Evolutionary conservation across 2,888 invertebrate genomes (phyloP), one percentile per base, ranked within the genome.

Genomic region (Agrotis segetum): DNA sequence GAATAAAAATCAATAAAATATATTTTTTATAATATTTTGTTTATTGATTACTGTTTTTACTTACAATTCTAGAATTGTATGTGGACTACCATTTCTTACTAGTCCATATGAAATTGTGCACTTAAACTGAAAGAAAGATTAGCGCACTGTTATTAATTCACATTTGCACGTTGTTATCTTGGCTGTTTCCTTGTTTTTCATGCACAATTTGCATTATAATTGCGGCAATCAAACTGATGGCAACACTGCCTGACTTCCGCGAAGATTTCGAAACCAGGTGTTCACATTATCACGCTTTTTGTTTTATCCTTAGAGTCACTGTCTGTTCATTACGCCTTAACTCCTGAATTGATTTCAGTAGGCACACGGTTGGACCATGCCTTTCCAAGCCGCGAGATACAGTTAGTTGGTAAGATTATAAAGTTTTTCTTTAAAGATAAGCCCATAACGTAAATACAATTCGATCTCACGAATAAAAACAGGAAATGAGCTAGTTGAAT

Each of bases 131-230:
- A 40, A 40, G 40, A 40, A 40, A 9, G 40, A 56, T 34, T 6
- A n/a, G 0, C 13, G 55, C 17, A 24, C 24, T 17, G 17, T 11
- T 11, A 2, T 55, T 55, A 29, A 17, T 29, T 13, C 56, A 56
- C 56, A 56, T 13, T 56, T 14, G n/a, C 34, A 34, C 56, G 4
- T 52, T 40, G 2, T 50, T 24, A 66, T 52, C 29, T 16, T 53
- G 44, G 16, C 16, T 34, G 19, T 49, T 56, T 69, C 24, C 21
- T 17, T 24, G 17, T 50, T 50, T 24, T 19, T 40, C 5, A 11
- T 24, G 11, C 13, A 14, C 19, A 6, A 29, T 64, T 73, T 74
- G 29, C 53, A 53, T 63, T 19, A 40, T 24, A 73, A 55, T 29
- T 17, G 5, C 11, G 49, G 19, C 19, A 55, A 74, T 74, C 7